These are phyloP conservation scores for Catalaphyllia jardinei DNA, from an alignment of 64 coral and sea anemone species.

Conservation along the genomic window DNA sequence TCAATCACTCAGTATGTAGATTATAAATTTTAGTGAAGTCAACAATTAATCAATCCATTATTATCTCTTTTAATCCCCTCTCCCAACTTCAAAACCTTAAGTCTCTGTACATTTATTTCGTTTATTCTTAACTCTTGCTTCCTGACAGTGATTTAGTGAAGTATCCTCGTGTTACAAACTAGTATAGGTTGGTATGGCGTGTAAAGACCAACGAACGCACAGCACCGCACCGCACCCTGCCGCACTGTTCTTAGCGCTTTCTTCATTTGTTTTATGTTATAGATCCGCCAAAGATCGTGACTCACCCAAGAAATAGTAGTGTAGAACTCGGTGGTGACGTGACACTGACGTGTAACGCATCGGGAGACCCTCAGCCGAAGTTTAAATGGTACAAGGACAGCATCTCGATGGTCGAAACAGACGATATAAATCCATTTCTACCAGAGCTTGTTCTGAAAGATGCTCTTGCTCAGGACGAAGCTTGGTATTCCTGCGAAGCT, in stretches of 20 bases:
- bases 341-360: conserved; percentile 50
- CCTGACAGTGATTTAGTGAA: too few relatives aligned
- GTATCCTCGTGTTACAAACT: too few relatives aligned
- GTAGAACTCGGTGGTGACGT: conserved; percentile 33
- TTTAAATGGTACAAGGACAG: conserved; percentile 71
- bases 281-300: conserved; percentile 68
- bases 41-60: too few relatives aligned
- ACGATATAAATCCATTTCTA: conserved; percentile 21
- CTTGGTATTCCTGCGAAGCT: conserved; percentile 48
- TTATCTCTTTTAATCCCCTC: too few relatives aligned
- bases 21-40: not conserved
- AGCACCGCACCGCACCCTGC: too few relatives aligned
- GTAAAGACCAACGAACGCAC: not conserved
- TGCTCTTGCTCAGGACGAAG: conserved; percentile 51
- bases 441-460: conserved; percentile 31
- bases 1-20: not conserved
- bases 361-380: conserved; percentile 52
- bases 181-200: not conserved
- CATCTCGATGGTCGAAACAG: conserved; percentile 13
- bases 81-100: too few relatives aligned
- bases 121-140: too few relatives aligned
- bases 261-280: not conserved
- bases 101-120: not conserved
- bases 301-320: conserved; percentile 64
- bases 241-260: too few relatives aligned